Evolutionary conservation across 2,888 invertebrate genomes (phyloP), one percentile per base, ranked within the genome.

Genomic region (Taenaris catops): DNA sequence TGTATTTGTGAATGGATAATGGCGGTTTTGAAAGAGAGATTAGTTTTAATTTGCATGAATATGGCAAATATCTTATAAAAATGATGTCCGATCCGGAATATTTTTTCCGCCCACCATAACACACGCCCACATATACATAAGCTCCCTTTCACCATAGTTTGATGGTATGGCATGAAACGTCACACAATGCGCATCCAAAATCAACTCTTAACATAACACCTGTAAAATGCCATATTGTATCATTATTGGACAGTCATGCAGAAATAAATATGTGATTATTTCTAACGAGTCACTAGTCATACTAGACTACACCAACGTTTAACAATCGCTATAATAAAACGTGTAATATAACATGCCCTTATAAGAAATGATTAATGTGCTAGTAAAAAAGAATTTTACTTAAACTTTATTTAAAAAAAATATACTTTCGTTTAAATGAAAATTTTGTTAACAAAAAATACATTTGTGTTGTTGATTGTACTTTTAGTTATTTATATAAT

Each of bases 81-180:
- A 19, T 12, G 28, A 19, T 4, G 4, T 28, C 6, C n/a, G 11
- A 28, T 11, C 19, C 20, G 7, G 6, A 8, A 28, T 11, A 12
- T 7, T 20, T 6, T 18, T 18, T 7, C 28, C 20, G 19, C 20
- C 56, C 49, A 52, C 14, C 14, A 4, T 14, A 14, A 14, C 4
- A 14, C 14, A 14, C 4, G 14, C 2, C 49, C n/a, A 54, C 60
- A 53, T 55, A 53, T 57, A 66, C 63, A 63, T 23, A 20, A 26
- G 16, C 31, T 36, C 55, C 66, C 70, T 63, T 58, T 56, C 63
- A 72, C 76, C 72, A 59, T 58, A 59, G 55, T 53, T 44, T 39
- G 5, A 17, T 9, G 56, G 54, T 53, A 63, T 63, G 59, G 49
- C 38, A 51, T 45, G 44, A 46, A 46, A 68, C 58, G 55, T 63